These are phyloP conservation scores for Fistularia tabacaria DNA, from an alignment of 2,797 vertebrate species.

Conservation along the genomic window DNA sequence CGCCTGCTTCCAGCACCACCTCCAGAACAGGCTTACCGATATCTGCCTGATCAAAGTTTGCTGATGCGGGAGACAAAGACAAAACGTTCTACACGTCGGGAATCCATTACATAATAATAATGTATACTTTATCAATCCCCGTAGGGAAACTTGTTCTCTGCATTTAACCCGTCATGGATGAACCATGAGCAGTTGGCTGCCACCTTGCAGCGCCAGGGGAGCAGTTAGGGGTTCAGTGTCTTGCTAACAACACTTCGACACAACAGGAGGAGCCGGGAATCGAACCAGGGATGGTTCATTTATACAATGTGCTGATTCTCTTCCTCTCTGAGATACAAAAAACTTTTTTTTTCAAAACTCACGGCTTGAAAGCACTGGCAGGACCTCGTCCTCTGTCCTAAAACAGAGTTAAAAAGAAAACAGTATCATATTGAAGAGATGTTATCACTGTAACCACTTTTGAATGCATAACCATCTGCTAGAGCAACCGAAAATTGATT, in stretches of 20 bases:
- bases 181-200: too few species aligned
- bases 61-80: slow-evolving; percentile 50
- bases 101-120: neutral
- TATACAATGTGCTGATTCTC: neutral
- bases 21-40: slow-evolving; percentile 87
- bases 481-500: too few species aligned
- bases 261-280: too few species aligned
- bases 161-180: too few species aligned
- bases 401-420: slow-evolving; percentile 10
- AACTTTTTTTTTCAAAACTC: slow-evolving; percentile 48
- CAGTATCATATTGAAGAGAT: neutral
- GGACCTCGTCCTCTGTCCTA: slow-evolving; percentile 71
- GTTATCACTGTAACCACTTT: neutral
- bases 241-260: too few species aligned
- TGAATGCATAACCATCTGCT: too few species aligned
- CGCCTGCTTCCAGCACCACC: slow-evolving; percentile 87
- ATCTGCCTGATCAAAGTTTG: slow-evolving; percentile 82
- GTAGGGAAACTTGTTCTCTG: too few species aligned
- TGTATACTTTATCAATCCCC: too few species aligned
- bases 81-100: neutral
- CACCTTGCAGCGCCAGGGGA: too few species aligned
- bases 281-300: too few species aligned
- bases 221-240: too few species aligned
- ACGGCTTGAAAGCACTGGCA: slow-evolving; percentile 79
- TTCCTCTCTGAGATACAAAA: neutral